These are phyloP conservation scores for Tenebrio molitor DNA, from an alignment of 1,140 invertebrate species.

Conservation along the genomic window DNA sequence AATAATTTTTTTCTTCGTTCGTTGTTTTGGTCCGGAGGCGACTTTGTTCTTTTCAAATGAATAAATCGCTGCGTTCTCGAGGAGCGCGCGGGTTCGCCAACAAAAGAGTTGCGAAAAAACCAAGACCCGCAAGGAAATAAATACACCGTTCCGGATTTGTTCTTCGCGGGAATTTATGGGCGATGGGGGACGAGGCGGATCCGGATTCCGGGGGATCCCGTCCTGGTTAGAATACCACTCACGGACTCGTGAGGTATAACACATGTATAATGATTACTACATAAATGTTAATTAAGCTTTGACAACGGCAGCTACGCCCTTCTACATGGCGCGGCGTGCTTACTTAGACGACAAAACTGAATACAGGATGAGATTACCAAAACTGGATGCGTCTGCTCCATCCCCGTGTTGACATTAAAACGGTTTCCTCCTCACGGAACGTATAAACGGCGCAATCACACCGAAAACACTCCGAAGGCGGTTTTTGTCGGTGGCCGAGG, in stretches of 20 bases:
- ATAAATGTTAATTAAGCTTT: constrained; percentile 58
- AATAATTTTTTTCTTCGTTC: constrained; percentile 23
- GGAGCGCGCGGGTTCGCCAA: neutral
- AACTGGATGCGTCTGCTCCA: constrained; percentile 25
- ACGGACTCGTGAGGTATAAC: constrained; percentile 47
- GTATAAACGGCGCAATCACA: constrained; percentile 29
- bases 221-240: constrained; percentile 35
- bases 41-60: constrained; percentile 37
- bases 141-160: constrained; percentile 18
- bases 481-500: constrained; percentile 2
- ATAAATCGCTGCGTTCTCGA: neutral
- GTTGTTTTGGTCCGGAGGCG: constrained; percentile 11
- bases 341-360: constrained; percentile 42
- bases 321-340: constrained; percentile 29
- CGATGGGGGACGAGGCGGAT: constrained; percentile 5
- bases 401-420: constrained; percentile 25
- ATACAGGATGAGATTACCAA: constrained; percentile 38
- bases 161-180: neutral
- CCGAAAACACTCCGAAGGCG: constrained; percentile 22
- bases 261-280: constrained; percentile 55
- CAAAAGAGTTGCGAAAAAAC: constrained; percentile 15
- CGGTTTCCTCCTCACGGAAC: constrained; percentile 19
- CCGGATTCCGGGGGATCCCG: neutral
- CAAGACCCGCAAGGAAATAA: constrained; percentile 11
- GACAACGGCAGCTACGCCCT: constrained; percentile 48